Conservation (phyloP, 2,797 vertebrate species). For the Paedocypris micromegethes region DNA sequence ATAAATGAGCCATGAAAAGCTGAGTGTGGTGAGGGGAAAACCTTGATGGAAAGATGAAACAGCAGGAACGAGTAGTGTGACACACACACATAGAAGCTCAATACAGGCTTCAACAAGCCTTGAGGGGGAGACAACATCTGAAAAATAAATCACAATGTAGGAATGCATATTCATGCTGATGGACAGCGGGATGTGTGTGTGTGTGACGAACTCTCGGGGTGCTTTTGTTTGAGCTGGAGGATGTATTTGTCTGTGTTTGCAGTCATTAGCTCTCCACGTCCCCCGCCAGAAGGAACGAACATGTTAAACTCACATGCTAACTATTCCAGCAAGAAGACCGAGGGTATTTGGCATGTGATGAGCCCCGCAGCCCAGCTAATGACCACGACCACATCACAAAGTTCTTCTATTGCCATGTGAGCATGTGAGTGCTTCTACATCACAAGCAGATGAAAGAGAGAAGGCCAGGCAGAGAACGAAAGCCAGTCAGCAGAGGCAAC, state of each 20-base stretch:
- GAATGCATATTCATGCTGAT: conserved; percentile 17
- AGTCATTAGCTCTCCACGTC: conserved; percentile 34
- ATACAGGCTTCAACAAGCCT: not conserved
- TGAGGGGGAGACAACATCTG: conserved; percentile 11
- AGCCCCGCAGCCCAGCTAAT: conserved; percentile 55
- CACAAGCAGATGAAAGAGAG: conserved; percentile 6
- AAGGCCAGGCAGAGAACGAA: conserved; percentile 11
- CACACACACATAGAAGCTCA: conserved; percentile 21
- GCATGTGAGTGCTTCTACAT: conserved; percentile 14
- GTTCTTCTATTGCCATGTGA: conserved; percentile 8
- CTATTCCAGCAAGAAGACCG: conserved; percentile 54
- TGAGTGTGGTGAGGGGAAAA: conserved; percentile 32
- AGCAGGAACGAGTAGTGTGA: conserved; percentile 25
- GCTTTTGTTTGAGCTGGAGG: conserved; percentile 11
- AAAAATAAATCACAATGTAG: conserved; percentile 24
- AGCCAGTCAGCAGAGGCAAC: not conserved
- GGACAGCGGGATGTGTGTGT: conserved; percentile 29
- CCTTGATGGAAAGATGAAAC: conserved; percentile 29
- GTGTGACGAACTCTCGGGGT: conserved; percentile 13
- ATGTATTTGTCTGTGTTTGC: conserved; percentile 7
- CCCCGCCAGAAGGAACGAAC: conserved; percentile 29
- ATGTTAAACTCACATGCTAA: conserved; percentile 42
- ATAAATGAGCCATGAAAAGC: conserved; percentile 41
- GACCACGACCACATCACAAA: conserved; percentile 50
- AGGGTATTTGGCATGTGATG: conserved; percentile 56